Evolutionary conservation across 2,797 vertebrate genomes (phyloP).

Genomic region (Synaphobranchus kaupii): DNA sequence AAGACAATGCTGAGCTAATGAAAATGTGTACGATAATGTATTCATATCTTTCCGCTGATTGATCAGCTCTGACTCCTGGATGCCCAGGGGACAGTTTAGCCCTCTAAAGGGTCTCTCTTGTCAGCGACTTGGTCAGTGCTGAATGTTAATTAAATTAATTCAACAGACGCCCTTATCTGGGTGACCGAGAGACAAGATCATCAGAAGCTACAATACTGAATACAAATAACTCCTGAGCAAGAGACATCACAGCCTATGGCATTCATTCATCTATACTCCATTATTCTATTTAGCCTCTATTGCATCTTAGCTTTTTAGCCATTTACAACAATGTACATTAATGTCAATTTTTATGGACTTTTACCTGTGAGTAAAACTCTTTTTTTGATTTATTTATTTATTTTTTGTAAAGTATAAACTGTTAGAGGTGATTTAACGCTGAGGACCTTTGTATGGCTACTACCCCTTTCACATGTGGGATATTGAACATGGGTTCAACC

Average conservation of each 20-base stretch:
- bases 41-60: slow-evolving; percentile 2
- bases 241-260: background rate
- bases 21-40: background rate
- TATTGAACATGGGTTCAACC: no score
- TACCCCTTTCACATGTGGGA: no score
- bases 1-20: slow-evolving; percentile 4
- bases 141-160: slow-evolving; percentile 21
- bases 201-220: background rate
- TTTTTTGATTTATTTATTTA: no score
- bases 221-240: background rate
- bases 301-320: background rate
- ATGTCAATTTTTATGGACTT: background rate
- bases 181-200: background rate
- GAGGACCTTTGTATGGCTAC: no score
- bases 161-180: slow-evolving; percentile 10
- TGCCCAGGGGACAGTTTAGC: background rate
- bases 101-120: slow-evolving; percentile 6
- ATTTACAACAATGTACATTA: background rate
- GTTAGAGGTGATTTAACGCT: no score
- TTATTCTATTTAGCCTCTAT: background rate
- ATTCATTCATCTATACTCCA: no score
- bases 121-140: slow-evolving; percentile 1
- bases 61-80: background rate
- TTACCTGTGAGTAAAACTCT: background rate
- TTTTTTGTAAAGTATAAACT: no score